These are phyloP conservation scores for Acipenser transmontanus DNA, from an alignment of 2,797 vertebrate genomes.

Conservation along the genomic window DNA sequence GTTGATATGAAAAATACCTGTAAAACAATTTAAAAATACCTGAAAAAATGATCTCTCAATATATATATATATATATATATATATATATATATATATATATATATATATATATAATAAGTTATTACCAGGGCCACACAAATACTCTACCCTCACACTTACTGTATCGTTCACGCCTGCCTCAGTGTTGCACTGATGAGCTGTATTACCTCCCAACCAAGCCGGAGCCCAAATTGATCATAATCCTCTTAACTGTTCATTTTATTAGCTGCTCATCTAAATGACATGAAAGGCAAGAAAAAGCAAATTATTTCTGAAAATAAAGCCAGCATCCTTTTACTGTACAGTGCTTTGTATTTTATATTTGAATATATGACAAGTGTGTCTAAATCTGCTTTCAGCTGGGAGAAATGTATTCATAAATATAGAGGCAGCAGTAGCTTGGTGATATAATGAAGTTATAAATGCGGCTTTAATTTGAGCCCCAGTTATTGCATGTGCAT, in stretches of 20 bases:
- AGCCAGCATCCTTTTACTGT: constrained; percentile 26
- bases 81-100: too few species aligned
- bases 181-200: constrained; percentile 20
- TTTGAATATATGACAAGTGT: constrained; percentile 31
- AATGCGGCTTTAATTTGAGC: constrained; percentile 41
- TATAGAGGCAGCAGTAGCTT: constrained; percentile 30
- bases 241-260: constrained; percentile 60
- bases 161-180: constrained; percentile 34
- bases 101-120: too few species aligned
- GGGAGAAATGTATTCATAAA: constrained; percentile 56
- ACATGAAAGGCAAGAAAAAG: constrained; percentile 42
- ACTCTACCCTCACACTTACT: constrained; percentile 33
- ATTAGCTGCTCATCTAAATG: constrained; percentile 59
- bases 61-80: too few species aligned
- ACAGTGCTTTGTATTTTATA: constrained; percentile 8
- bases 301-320: constrained; percentile 12
- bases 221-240: constrained; percentile 58
- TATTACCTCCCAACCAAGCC: constrained; percentile 45
- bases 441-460: constrained; percentile 36
- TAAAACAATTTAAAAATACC: too few species aligned
- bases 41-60: too few species aligned
- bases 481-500: constrained; percentile 52
- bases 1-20: too few species aligned
- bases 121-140: constrained; percentile 12
- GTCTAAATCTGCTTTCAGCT: constrained; percentile 41